Percentiles rank a stretch among this genome's conserved stretches.
phyloP scores from a whole-genome alignment of 1,140 invertebrate genomes.

The Saccostrea echinata region DNA sequence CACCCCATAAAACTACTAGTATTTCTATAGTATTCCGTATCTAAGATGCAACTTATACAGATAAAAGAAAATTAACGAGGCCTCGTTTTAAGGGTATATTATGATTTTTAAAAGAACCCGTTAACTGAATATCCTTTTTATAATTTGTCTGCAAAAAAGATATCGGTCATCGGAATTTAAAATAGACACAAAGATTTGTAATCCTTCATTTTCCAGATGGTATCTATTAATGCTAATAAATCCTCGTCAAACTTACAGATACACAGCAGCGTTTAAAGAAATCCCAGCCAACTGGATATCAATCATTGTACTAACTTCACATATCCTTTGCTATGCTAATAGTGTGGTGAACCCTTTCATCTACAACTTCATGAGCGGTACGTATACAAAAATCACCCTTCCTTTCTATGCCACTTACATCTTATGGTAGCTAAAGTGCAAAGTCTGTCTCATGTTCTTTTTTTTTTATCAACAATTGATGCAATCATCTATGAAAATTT shows the following conservation, averaged over 20 bases:
- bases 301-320: slow-evolving; percentile 38
- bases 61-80: too few relatives aligned
- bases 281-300: slow-evolving; percentile 31
- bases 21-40: too few relatives aligned
- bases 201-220: not conserved
- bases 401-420: not conserved
- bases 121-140: too few relatives aligned
- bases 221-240: not conserved
- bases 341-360: slow-evolving; percentile 94
- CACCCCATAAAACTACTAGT: too few relatives aligned
- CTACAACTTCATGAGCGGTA: slow-evolving; percentile 97
- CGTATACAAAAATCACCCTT: slow-evolving; percentile 45
- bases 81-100: too few relatives aligned
- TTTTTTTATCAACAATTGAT: slow-evolving; percentile 10
- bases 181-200: not conserved
- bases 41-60: too few relatives aligned
- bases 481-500: not conserved
- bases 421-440: slow-evolving; percentile 5
- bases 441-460: not conserved
- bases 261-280: slow-evolving; percentile 22
- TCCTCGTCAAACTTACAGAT: not conserved
- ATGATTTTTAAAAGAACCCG: too few relatives aligned
- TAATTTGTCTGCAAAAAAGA: too few relatives aligned
- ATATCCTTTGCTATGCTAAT: slow-evolving; percentile 86
- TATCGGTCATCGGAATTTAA: not conserved